Conservation (phyloP, 2,888 invertebrate genomes). For the Aromia moschata region DNA sequence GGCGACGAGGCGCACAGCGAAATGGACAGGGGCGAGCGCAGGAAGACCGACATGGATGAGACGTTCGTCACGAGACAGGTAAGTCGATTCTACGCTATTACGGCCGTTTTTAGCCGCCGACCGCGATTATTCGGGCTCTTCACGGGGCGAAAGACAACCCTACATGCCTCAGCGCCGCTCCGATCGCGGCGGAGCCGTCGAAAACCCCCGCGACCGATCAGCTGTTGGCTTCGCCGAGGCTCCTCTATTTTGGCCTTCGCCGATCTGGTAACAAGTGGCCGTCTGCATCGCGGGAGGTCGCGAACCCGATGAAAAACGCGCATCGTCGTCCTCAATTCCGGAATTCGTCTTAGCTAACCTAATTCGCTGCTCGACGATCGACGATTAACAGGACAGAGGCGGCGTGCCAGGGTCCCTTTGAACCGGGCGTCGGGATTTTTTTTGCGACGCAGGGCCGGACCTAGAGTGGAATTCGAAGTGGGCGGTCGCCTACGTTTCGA, state of each 20-base stretch:
- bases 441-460: no score
- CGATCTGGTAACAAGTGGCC: constrained; percentile 25
- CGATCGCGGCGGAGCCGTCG: neutral
- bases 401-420: neutral
- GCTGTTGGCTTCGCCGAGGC: constrained; percentile 26
- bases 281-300: neutral
- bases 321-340: neutral
- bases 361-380: constrained; percentile 13
- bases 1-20: constrained; percentile 48
- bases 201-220: constrained; percentile 21
- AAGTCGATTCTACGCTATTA: constrained; percentile 51
- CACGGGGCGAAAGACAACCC: neutral
- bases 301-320: constrained; percentile 13
- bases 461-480: no score
- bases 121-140: neutral
- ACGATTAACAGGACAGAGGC: constrained; percentile 4
- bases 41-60: constrained; percentile 72
- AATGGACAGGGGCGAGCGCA: constrained; percentile 58
- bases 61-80: constrained; percentile 74
- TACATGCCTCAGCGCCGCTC: no score
- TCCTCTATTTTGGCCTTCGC: constrained; percentile 20
- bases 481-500: no score
- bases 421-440: constrained; percentile 1
- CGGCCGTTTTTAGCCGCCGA: neutral
- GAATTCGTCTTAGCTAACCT: constrained; percentile 29